A percentile compares a stretch with the other conserved stretches of the same genome.
phyloP scores from a whole-genome alignment of 2,113 vertebrate genomes.

The Macaca mulatta region DNA sequence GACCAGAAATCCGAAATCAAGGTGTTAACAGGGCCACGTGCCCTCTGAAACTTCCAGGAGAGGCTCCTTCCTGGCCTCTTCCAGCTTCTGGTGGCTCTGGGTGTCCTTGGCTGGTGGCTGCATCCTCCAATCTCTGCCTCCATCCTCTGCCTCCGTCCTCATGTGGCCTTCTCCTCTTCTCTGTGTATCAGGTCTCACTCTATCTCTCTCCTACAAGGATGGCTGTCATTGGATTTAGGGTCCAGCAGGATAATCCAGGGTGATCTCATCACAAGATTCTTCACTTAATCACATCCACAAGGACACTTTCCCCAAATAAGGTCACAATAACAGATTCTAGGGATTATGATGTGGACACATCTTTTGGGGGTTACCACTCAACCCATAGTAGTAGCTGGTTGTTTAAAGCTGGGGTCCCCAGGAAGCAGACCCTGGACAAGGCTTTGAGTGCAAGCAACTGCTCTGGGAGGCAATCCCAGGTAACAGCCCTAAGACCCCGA shows the following conservation, averaged over 20 bases:
- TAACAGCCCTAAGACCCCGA: too few relatives aligned
- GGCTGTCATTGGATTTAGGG: not conserved
- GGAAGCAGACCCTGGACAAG: not conserved
- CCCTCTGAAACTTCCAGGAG: not conserved
- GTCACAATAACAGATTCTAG: not conserved
- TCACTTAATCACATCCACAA: not conserved
- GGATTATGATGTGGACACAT: not conserved
- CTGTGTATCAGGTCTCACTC: not conserved
- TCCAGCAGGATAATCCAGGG: not conserved
- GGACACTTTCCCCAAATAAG: not conserved
- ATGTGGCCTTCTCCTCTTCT: not conserved
- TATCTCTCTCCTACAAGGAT: not conserved
- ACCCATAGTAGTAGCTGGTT: too few relatives aligned
- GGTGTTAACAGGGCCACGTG: not conserved
- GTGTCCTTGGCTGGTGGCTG: rapidly evolving
- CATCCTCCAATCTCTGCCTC: not conserved
- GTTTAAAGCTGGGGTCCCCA: too few relatives aligned
- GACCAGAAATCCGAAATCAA: not conserved
- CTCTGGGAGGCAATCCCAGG: not conserved
- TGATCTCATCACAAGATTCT: not conserved
- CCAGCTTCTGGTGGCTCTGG: not conserved
- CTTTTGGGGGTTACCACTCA: not conserved
- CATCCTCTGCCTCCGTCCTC: not conserved
- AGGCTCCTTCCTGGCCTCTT: not conserved
- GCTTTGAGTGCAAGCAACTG: not conserved